Percentiles rank a stretch among this genome's conserved stretches.
These are phyloP conservation scores for Lycodopsis pacificus DNA, from an alignment of 2,797 vertebrate species.

Conservation along the genomic window DNA sequence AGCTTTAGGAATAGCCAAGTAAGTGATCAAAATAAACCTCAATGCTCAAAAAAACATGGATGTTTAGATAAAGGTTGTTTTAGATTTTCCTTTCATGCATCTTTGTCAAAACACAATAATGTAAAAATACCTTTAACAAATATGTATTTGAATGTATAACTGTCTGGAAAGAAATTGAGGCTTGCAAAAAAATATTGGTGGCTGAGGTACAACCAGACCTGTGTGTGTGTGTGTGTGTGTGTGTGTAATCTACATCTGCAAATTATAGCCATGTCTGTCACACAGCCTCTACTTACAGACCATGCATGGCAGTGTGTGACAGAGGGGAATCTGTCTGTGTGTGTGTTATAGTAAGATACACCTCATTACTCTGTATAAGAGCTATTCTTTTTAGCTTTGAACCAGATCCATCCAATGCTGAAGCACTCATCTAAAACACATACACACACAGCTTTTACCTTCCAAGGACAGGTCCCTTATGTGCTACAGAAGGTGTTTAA, in stretches of 20 bases:
- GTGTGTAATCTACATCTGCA: neutral
- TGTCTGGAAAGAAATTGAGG: neutral
- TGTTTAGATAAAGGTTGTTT: neutral
- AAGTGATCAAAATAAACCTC: neutral
- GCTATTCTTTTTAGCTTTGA: neutral
- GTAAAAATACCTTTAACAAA: neutral
- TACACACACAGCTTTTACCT: conserved; percentile 25
- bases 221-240: conserved; percentile 9
- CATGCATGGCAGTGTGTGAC: neutral
- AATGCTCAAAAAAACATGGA: too few relatives aligned
- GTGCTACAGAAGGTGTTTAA: neutral
- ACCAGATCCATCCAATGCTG: neutral
- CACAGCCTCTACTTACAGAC: neutral
- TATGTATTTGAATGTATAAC: neutral
- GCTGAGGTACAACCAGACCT: neutral
- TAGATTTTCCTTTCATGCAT: neutral
- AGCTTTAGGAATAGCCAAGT: neutral
- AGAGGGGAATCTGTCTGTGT: neutral
- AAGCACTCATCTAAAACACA: neutral
- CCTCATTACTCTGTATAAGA: neutral
- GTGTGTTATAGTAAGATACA: neutral
- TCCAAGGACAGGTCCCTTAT: conserved; percentile 24
- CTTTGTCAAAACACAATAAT: neutral
- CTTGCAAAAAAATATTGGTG: neutral
- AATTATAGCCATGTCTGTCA: neutral